Base-by-base conservation (phyloP, 2,888 invertebrate genomes). In the Agriopis aurantiaria region DNA sequence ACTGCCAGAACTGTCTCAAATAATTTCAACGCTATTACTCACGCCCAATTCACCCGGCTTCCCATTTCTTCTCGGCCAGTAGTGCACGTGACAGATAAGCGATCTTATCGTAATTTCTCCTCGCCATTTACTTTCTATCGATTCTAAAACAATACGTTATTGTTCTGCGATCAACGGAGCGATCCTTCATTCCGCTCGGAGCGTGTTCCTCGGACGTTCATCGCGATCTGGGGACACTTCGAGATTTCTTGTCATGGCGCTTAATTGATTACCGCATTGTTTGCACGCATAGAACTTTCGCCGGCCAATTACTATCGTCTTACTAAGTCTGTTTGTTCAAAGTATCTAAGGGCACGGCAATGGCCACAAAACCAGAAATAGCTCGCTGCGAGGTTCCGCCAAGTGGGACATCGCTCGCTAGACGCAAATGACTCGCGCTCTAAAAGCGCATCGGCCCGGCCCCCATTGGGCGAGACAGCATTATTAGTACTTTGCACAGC, bases 331-430 rank as follows among this genome's bases (percentile, higher is more conserved):
- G 71, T 69, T 61, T 72, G 68, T 73, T 76, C 72, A 74, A 81
- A 82, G 78, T 33, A 33, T 33, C 77, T 77, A 85, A 88, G 86
- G 87, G 84, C 87, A 81, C 81, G 88, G 84, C 87, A 89, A 87
- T 90, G 90, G 88, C 87, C 86, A 88, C 86, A 85, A 85, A 82
- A 83, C 78, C 82, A 84, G 80, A 90, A 90, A 89, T 91, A 91
- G 89, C 82, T 69, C 86, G 82, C 81, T 83, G 86, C 86, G 87
- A 82, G 78, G 85, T 83, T 79, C 82, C 85, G 85, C 86, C 85
- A 89, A 91, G 88, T 91, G 87, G 91, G 91, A 86, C 91, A 87
- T 74, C 78, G 77, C 71, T 74, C 78, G 77, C 71, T 78, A 80
- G 78, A 85, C 80, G 81, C 75, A 88, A 88, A 88, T 86, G 88